These are phyloP conservation scores for Patagioenas fasciata DNA, from an alignment of 2,113 vertebrate species.

Conservation along the genomic window DNA sequence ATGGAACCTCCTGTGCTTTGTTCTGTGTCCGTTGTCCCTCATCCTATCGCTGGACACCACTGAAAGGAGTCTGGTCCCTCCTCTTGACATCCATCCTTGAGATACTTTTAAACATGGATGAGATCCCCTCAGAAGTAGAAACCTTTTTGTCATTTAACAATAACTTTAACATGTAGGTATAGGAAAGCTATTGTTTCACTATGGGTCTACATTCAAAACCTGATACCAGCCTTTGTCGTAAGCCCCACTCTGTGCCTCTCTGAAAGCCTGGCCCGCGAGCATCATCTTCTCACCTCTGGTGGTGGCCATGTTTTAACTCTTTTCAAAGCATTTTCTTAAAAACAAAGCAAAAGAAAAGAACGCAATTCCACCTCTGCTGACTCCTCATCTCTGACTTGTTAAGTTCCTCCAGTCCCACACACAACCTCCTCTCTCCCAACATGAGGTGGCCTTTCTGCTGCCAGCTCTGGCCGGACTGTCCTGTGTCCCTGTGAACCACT, in stretches of 20 bases:
- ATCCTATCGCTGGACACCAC: too few species aligned
- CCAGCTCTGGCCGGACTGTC: background rate
- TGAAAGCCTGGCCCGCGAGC: background rate
- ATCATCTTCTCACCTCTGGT: background rate
- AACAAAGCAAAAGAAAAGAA: background rate
- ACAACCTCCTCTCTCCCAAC: background rate
- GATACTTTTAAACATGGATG: too few species aligned
- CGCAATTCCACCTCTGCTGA: background rate
- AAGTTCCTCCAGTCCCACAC: background rate
- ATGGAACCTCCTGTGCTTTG: too few species aligned
- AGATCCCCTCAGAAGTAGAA: too few species aligned
- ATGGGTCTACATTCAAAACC: background rate
- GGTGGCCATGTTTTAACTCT: background rate
- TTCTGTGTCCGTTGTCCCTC: too few species aligned
- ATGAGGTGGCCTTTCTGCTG: fast-evolving
- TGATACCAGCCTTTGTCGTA: background rate
- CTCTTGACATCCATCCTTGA: too few species aligned
- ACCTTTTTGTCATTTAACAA: too few species aligned
- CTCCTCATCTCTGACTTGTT: background rate
- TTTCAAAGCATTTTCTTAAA: background rate
- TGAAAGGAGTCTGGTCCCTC: too few species aligned
- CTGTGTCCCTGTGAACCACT: background rate
- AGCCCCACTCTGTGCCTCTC: too few species aligned
- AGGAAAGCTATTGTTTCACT: background rate
- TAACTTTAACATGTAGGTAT: background rate